Evolutionary conservation across 2,113 vertebrate species (phyloP).

Genomic region (Gambusia holbrooki): DNA sequence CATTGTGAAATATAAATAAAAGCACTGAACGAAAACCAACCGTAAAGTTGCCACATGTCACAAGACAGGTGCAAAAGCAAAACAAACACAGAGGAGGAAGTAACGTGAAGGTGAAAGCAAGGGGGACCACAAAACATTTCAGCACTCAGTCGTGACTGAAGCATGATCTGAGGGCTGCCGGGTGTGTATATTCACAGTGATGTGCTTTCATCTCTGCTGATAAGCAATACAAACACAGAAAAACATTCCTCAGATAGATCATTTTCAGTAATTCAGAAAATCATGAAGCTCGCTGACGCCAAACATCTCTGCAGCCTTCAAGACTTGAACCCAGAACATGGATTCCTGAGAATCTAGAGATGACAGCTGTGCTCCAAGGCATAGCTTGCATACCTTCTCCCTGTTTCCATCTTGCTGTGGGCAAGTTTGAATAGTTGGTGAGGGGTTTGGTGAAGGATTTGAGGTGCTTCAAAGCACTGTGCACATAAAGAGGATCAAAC

Average conservation of each 20-base stretch:
- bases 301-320: no score
- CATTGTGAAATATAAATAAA: constrained; percentile 19
- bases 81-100: constrained; percentile 42
- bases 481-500: constrained; percentile 7
- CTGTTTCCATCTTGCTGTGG: constrained; percentile 37
- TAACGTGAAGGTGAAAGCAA: constrained; percentile 13
- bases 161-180: not conserved
- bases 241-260: constrained; percentile 50
- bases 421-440: not conserved
- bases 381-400: not conserved
- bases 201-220: not conserved
- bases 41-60: constrained; percentile 34
- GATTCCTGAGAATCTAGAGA: constrained; percentile 50
- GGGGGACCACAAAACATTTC: constrained; percentile 15
- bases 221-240: constrained; percentile 8
- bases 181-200: constrained; percentile 37
- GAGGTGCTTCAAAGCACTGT: no score
- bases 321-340: constrained; percentile 33
- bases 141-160: not conserved
- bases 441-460: not conserved
- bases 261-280: constrained; percentile 24
- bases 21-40: constrained; percentile 22
- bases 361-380: not conserved
- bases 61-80: constrained; percentile 42
- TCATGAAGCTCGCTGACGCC: no score